These are phyloP conservation scores for Callospermophilus lateralis DNA, from an alignment of 2,113 vertebrate species.

Conservation along the genomic window DNA sequence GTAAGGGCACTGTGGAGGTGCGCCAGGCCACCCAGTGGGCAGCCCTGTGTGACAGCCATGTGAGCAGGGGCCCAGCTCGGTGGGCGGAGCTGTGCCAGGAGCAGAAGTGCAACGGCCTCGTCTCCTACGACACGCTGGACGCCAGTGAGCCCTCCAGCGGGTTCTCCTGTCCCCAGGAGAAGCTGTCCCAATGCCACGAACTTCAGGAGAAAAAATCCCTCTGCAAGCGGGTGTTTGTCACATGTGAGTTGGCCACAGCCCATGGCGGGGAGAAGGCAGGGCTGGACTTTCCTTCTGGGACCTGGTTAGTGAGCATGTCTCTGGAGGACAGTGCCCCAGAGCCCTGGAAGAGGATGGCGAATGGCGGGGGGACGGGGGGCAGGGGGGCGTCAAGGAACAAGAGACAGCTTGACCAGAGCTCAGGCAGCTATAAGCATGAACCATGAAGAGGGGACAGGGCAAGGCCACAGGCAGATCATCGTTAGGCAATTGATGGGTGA, in stretches of 20 bases:
- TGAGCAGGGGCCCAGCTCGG: rapidly evolving
- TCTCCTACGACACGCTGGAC: neutral
- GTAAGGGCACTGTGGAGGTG: conserved; percentile 81
- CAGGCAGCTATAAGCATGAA: neutral
- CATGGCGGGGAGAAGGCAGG: rapidly evolving
- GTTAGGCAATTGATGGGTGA: rapidly evolving
- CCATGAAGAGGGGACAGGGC: rapidly evolving
- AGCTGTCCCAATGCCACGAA: conserved; percentile 79
- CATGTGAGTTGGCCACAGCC: conserved; percentile 81
- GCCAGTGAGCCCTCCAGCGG: neutral
- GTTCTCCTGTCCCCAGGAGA: neutral
- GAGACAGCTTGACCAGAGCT: neutral
- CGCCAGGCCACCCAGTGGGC: conserved; percentile 64
- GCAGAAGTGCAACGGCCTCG: conserved; percentile 78
- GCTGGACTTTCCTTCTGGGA: neutral
- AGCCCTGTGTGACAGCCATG: conserved; percentile 60
- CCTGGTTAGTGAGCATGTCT: neutral
- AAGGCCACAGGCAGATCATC: rapidly evolving
- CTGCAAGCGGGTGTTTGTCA: conserved; percentile 81
- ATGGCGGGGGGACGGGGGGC: rapidly evolving
- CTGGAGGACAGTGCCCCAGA: neutral
- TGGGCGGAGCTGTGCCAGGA: conserved; percentile 81
- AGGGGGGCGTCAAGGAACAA: too few species aligned
- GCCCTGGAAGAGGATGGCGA: neutral
- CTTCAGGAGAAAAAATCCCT: rapidly evolving